Base-by-base conservation (phyloP, 2,888 invertebrate genomes). In the Rotaria sp. region DNA sequence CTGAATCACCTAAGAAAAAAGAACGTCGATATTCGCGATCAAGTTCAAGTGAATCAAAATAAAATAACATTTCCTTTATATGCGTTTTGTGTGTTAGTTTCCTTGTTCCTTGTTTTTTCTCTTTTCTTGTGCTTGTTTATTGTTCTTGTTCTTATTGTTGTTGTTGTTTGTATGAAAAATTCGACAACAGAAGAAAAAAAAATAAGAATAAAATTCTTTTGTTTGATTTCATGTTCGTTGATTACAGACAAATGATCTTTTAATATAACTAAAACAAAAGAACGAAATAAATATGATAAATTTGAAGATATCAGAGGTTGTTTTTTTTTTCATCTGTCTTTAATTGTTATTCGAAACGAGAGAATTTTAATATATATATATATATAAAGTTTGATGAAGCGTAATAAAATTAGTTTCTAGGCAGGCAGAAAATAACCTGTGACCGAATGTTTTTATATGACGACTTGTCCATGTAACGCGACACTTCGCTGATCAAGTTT, bases 21-120 rank as follows among this genome's bases (percentile, higher is more conserved):
- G 80, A 80, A 80, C 80, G 80, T 45, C 26, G 80, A 45, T 80
- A 80, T 80, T 80, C 80, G 45, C 80, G 80, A 24, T 80, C 80
- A 15, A 80, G 80, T 45, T 80, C 80, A 45, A 80, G 80, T 45
- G 41, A 41, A 80, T 80, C 80, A 41, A 80, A 80, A 80, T 45
- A 80, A n/a, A 45, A 45, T 18, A 80, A 80, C 80, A 38, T 38
- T 67, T 35, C 38, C 67, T 67, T 67, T 50, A 13, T 50, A 50
- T 50, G 11, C 11, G 8, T n/a, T 55, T 1, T 57, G 30, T 67
- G 67, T 67, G 35, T 67, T 67, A 67, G 67, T 30, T 35, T 67
- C 30, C 21, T 21, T 35, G n/a, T 67, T 30, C 5, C 15, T 59
- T 59, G n/a, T n/a, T n/a, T n/a, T n/a, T 59, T 11, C 30, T 15